Evolutionary conservation across 2,113 vertebrate genomes (phyloP).

Genomic region (Myrmecobius fasciatus): DNA sequence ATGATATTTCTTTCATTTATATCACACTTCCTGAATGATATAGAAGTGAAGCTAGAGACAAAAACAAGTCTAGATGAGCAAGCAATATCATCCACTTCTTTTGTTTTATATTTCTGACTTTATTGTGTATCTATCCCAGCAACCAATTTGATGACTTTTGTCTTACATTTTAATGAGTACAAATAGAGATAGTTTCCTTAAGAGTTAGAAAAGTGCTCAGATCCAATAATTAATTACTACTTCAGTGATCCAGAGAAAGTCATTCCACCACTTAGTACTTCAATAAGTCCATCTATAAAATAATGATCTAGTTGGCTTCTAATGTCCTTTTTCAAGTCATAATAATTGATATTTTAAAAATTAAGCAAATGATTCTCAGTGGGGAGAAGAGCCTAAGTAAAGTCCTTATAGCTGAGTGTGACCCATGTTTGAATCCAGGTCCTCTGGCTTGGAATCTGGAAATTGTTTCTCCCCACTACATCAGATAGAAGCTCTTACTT

Average conservation of each 20-base stretch:
- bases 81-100: background rate
- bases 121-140: background rate
- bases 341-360: background rate
- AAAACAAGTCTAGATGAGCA: background rate
- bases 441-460: background rate
- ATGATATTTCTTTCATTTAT: background rate
- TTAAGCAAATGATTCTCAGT: background rate
- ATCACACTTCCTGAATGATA: background rate
- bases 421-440: background rate
- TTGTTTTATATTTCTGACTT: background rate
- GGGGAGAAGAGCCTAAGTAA: background rate
- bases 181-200: background rate
- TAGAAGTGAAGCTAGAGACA: background rate
- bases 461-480: background rate
- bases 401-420: background rate
- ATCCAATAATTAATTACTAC: background rate
- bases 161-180: background rate
- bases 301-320: background rate
- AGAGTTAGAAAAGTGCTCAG: background rate
- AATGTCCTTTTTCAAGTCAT: slow-evolving; percentile 42
- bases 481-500: background rate
- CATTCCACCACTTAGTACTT: background rate
- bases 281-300: background rate
- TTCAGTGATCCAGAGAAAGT: background rate
- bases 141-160: background rate